Conservation (phyloP, 2,113 vertebrate genomes). For the Sinocyclocheilus rhinocerous region DNA sequence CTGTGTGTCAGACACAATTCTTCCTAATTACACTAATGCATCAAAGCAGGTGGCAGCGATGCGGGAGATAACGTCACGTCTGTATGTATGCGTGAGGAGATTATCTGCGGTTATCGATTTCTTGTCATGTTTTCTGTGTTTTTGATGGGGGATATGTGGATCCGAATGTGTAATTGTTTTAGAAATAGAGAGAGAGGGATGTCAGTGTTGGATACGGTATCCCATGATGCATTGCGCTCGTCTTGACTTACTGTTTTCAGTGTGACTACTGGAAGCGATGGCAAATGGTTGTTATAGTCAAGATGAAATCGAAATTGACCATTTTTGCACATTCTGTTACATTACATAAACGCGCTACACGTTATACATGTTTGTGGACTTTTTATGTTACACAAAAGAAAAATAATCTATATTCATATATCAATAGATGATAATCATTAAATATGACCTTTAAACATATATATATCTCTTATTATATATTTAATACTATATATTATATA, state of each 20-base stretch:
- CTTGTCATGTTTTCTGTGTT: neutral
- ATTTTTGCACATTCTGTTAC: neutral
- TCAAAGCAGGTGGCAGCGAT: conserved; percentile 48
- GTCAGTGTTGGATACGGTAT: neutral
- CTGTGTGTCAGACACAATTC: conserved; percentile 52
- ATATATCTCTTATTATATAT: no score
- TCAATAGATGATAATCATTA: no score
- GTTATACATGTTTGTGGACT: neutral
- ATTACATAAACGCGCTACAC: neutral
- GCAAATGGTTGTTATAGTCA: neutral
- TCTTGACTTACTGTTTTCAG: neutral
- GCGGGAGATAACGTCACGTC: neutral
- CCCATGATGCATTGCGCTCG: neutral
- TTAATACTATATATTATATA: no score
- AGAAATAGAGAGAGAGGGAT: neutral
- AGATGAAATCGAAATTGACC: neutral
- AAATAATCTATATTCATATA: no score
- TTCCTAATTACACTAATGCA: conserved; percentile 58
- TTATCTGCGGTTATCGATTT: conserved; percentile 3
- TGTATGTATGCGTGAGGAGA: conserved; percentile 18
- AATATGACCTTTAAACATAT: no score
- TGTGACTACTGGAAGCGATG: neutral
- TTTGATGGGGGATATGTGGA: conserved; percentile 17
- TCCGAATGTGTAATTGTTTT: conserved; percentile 4
- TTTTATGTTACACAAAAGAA: neutral